Conservation (phyloP, 2,888 invertebrate species). For the Amblyteles armatorius region DNA sequence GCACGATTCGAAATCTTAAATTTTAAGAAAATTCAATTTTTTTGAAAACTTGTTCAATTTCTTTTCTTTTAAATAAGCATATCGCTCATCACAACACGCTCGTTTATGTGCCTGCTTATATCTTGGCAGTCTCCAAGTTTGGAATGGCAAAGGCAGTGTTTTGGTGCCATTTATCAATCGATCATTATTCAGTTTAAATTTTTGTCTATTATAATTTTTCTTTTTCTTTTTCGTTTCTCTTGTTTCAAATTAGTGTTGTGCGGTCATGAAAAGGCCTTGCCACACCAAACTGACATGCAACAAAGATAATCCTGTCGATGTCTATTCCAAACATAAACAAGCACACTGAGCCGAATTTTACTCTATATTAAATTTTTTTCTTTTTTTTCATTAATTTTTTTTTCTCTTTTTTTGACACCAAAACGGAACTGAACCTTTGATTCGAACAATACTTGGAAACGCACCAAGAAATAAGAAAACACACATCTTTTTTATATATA, state of each 20-base stretch:
- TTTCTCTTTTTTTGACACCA: conserved; percentile 85
- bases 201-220: conserved; percentile 15
- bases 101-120: conserved; percentile 86
- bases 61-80: conserved; percentile 55
- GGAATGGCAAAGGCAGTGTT: conserved; percentile 89
- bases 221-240: conserved; percentile 49
- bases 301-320: conserved; percentile 67
- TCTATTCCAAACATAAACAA: conserved; percentile 83
- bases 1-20: conserved; percentile 57
- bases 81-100: conserved; percentile 74
- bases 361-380: conserved; percentile 55
- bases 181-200: conserved; percentile 35
- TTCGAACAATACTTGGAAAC: conserved; percentile 84
- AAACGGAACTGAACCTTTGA: conserved; percentile 86
- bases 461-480: conserved; percentile 85
- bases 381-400: conserved; percentile 46
- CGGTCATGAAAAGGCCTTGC: conserved; percentile 85
- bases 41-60: not conserved
- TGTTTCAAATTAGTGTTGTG: conserved; percentile 73
- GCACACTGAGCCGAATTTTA: conserved; percentile 85
- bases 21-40: conserved; percentile 25
- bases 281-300: conserved; percentile 85
- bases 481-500: conserved; percentile 78
- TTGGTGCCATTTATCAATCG: conserved; percentile 86
- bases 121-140: conserved; percentile 89